A percentile compares a stretch with the other conserved stretches of the same genome.
phyloP scores from a whole-genome alignment of 2,888 invertebrate genomes.

The Hyposoter didymator region DNA sequence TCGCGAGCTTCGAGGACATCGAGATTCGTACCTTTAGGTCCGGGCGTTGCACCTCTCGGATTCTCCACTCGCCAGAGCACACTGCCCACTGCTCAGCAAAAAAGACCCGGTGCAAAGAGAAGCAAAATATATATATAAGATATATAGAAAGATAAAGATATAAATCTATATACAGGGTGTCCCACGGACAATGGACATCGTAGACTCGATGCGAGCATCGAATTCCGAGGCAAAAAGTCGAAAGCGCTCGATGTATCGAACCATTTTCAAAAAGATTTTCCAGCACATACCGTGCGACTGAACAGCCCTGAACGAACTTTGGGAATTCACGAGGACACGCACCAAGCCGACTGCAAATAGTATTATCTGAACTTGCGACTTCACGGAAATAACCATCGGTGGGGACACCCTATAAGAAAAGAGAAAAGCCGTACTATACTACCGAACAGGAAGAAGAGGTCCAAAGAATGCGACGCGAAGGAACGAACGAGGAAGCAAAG shows the following conservation, averaged over 20 bases:
- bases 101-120: constrained; percentile 43
- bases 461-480: constrained; percentile 60
- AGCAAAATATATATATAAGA: constrained; percentile 51
- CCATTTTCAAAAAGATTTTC: not conserved
- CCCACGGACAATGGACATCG: not conserved
- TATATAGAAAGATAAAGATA: constrained; percentile 28
- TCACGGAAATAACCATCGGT: not conserved
- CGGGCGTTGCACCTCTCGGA: constrained; percentile 32
- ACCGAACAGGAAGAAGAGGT: constrained; percentile 40
- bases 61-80: constrained; percentile 51
- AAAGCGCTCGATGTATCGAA: not conserved
- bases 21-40: constrained; percentile 64
- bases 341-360: not conserved
- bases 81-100: constrained; percentile 41
- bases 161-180: constrained; percentile 18
- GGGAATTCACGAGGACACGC: not conserved
- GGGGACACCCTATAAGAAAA: constrained; percentile 8
- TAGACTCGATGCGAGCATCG: not conserved
- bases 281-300: not conserved
- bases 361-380: not conserved
- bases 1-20: constrained; percentile 70
- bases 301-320: not conserved
- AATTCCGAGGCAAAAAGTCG: not conserved
- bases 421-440: not conserved
- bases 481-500: constrained; percentile 66